phyloP scores from a whole-genome alignment of 2,888 invertebrate species.

The Carpatolechia fugitivella region DNA sequence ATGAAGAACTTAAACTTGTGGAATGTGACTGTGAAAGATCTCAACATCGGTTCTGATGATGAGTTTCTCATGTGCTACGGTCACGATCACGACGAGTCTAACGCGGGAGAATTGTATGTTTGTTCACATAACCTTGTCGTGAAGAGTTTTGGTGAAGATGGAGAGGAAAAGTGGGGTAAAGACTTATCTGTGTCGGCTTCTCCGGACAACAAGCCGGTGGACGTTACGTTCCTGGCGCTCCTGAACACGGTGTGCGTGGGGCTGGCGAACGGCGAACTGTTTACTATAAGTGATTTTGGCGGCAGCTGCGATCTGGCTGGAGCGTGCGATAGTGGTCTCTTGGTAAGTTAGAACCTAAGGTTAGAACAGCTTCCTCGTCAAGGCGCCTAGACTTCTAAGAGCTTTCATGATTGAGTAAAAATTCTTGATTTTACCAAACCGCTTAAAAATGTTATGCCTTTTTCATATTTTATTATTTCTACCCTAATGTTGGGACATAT shows the following conservation, averaged over 20 bases:
- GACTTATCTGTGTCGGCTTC: conserved; percentile 50
- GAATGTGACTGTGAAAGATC: conserved; percentile 47
- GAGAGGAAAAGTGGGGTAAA: conserved; percentile 51
- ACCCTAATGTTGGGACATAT: too few species aligned
- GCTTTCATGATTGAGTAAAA: too few species aligned
- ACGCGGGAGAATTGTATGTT: conserved; percentile 51
- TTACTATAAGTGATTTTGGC: conserved; percentile 50
- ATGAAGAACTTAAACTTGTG: conserved; percentile 66
- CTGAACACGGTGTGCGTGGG: conserved; percentile 57
- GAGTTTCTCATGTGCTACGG: conserved; percentile 50
- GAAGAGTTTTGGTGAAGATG: conserved; percentile 46
- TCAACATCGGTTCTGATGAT: conserved; percentile 37
- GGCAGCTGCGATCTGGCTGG: conserved; percentile 49
- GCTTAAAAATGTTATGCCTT: too few species aligned
- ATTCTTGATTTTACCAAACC: too few species aligned
- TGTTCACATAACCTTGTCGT: conserved; percentile 62
- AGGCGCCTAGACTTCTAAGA: too few species aligned
- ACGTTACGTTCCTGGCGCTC: conserved; percentile 56
- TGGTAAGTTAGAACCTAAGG: conserved; percentile 45
- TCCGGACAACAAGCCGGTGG: conserved; percentile 68
- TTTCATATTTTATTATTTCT: too few species aligned
- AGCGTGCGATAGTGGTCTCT: conserved; percentile 53
- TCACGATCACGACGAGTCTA: conserved; percentile 53
- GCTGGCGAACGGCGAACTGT: conserved; percentile 61
- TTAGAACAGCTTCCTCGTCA: too few species aligned